Base-by-base conservation (phyloP, 2,797 vertebrate species). In the Xenentodon cancila region DNA sequence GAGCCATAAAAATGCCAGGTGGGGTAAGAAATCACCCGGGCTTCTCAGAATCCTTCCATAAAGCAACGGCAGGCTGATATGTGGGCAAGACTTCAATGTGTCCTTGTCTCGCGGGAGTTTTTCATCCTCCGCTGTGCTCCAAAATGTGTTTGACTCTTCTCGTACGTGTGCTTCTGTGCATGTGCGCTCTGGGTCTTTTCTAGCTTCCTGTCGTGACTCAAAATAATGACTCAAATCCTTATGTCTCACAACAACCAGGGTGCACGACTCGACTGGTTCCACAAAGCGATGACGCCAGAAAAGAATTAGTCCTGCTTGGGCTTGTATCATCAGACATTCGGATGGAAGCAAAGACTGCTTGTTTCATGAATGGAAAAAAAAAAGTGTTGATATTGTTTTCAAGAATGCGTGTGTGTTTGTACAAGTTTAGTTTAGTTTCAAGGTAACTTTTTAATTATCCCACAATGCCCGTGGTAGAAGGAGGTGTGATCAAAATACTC, bases 251-350 rank as follows among this genome's bases (percentile, higher is more conserved):
- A 64, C 51, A 79, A 25, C 30, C 34, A 51, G 30, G 20, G 54
- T 54, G 59, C 54, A 73, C 21, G 40, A 48, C 81, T 73, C 48
- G 48, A 43, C 72, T 67, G 32, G 56, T 75, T 79, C 81, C 30
- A 25, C 64, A 73, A 55, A 58, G 61, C 74, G 86, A 88, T 78
- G 74, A 79, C 80, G 87, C 42, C 76, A 81, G 73, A 66, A 71
- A 81, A 71, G 61, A 88, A 83, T 80, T 74, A 83, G 80, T 64
- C 58, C 6, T 70, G 85, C 67, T 81, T 55, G 5, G 80, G 77
- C 84, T 88, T 87, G 86, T 80, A 73, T 42, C 51, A 59, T 59
- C 84, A 68, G 70, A 59, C 73, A 25, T 53, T 69, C 69, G 75
- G 42, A 77, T 59, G 30, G 30, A 30, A 5, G 30, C 30, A 30